Conservation (phyloP, 2,888 invertebrate genomes). For the Prionchulus punctatus region DNA sequence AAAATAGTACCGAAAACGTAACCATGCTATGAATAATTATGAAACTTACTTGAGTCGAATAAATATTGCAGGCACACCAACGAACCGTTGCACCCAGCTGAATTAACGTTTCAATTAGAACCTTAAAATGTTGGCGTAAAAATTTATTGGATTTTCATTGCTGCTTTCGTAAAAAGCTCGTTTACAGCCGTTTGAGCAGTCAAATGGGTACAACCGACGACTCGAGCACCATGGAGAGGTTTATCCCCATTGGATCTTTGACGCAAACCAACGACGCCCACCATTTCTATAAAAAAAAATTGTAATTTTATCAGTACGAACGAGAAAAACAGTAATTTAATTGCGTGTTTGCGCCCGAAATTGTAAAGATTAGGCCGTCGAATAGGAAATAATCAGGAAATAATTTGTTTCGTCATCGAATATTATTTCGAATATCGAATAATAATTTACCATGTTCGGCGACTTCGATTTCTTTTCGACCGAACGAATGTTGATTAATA, state of each 20-base stretch:
- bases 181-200: constrained; percentile 87
- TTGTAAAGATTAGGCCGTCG: background rate
- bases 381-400: background rate
- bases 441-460: constrained; percentile 69
- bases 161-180: constrained; percentile 12
- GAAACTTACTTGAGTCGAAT: constrained; percentile 67
- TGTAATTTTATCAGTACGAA: background rate
- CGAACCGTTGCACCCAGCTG: constrained; percentile 68
- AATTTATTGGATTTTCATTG: background rate
- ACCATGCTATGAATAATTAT: background rate
- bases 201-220: constrained; percentile 93
- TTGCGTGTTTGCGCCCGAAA: background rate
- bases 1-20: background rate
- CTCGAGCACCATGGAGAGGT: constrained; percentile 81
- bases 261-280: constrained; percentile 83
- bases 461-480: constrained; percentile 86
- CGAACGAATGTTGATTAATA: constrained; percentile 78
- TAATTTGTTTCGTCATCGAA: background rate
- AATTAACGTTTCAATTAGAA: constrained; percentile 70
- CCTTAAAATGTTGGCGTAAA: constrained; percentile 24
- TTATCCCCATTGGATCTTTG: constrained; percentile 59
- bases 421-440: background rate
- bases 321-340: background rate
- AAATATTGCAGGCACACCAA: constrained; percentile 95
- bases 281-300: constrained; percentile 66